These are phyloP conservation scores for Addax nasomaculatus DNA, from an alignment of 2,113 vertebrate genomes.

Conservation along the genomic window DNA sequence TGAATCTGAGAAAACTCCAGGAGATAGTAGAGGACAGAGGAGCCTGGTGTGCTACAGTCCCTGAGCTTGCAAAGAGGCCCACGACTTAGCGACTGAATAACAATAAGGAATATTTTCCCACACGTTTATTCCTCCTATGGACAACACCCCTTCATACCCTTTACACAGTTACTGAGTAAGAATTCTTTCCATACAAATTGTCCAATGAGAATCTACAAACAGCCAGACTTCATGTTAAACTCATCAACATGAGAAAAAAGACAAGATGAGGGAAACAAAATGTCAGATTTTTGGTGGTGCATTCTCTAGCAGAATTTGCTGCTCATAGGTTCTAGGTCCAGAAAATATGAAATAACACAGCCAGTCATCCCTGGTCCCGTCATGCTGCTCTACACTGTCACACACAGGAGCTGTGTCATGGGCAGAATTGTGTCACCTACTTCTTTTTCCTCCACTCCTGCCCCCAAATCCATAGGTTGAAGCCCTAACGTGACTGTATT, in stretches of 20 bases:
- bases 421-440: accelerated
- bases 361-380: too few relatives aligned
- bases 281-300: background rate
- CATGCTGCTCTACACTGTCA: accelerated
- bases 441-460: background rate
- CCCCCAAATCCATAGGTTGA: accelerated
- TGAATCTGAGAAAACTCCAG: background rate
- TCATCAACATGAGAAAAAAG: background rate
- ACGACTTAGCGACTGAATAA: background rate
- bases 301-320: background rate
- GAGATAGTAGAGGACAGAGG: background rate
- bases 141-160: background rate
- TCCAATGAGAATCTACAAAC: background rate
- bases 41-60: background rate
- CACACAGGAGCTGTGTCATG: accelerated
- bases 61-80: background rate
- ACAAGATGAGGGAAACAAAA: background rate
- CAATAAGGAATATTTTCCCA: background rate
- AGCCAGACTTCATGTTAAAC: background rate
- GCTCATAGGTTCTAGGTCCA: background rate
- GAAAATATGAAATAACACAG: background rate
- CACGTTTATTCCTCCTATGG: background rate
- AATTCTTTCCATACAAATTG: background rate
- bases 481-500: background rate
- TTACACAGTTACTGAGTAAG: too few relatives aligned